Evolutionary conservation across 2,797 vertebrate genomes (phyloP), one percentile per base, ranked within the genome.

Genomic region (Peromyscus attwateri): DNA sequence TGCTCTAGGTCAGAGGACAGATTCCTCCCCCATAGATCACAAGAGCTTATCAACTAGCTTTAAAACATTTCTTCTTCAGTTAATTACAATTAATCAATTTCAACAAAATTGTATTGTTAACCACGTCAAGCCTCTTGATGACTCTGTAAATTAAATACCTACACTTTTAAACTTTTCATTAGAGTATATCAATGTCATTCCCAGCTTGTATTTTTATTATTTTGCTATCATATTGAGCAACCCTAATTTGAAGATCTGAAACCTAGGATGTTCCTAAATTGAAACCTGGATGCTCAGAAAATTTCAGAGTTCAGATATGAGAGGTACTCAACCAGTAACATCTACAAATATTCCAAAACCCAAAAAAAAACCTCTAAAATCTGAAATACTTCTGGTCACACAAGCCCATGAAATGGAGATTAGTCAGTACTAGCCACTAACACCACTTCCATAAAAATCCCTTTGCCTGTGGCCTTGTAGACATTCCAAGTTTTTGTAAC

Each of bases 131-230:
- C 6, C 34, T 75, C 73, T 87, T 60, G 64, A 14, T 29, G 4
- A 93, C 13, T 83, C 73, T 37, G 14, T 95, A 87, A 92, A 68
- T 60, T 55, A 94, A 92, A 94, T 89, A n/a, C 17, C 37, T 82
- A 25, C 0, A 92, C 34, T 60, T 71, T 29, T 62, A 92, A 95
- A 89, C 2, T 82, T 95, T 91, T 91, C 34, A 68, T 70, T 19
- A 79, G 7, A 91, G 84, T 75, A 84, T 27, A 91, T 1, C 71
- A 40, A 89, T 13, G 29, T 93, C 88, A 95, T 82, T 89, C 90
- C 60, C 70, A 92, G 93, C 52, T 87, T 62, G 13, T 21, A 79
- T 55, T 92, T 95, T 94, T 96, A 87, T 31, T 85, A 85, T 14
- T 89, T 83, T 89, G 71, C 23, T 79, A 66, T 90, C 37, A 85